Evolutionary conservation across 2,797 vertebrate genomes (phyloP), one percentile per base, ranked within the genome.

Genomic region (Tokudaia muenninki): DNA sequence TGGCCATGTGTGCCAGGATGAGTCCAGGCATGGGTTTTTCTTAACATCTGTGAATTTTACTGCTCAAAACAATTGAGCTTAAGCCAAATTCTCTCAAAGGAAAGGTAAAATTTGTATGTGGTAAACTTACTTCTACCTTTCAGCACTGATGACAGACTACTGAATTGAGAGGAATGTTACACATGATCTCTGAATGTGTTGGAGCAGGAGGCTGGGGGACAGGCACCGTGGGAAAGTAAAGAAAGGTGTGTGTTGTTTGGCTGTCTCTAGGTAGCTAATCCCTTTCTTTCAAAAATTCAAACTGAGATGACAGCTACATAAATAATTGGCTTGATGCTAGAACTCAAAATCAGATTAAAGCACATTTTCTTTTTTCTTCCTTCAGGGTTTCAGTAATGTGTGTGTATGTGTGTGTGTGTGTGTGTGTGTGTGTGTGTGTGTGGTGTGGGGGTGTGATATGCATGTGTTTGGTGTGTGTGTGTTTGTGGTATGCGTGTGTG

Each of bases 201-300:
- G 57, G 29, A 37, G n/a, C 81, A 72, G 44, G n/a, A 91, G 6
- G 17, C 37, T 59, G 86, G 19, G 37, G 67, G 16, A 1, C 67
- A n/a, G 78, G 44, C 37, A 87, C 67, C 26, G 61, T 44, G 77
- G 44, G 81, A 82, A 96, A 52, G 22, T 31, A 13, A 70, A 70
- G 29, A 37, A 52, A 9, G 13, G 13, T 22, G 7, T 6, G 0
- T 80, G 31, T 7, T 93, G 8, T 86, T 95, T 94, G 26, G 37
- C 59, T 59, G 12, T 80, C 86, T 94, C 96, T 75, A 95, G 29
- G 95, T 55, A 80, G 63, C n/a, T 95, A 95, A 95, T 97, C 86
- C 75, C 82, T 89, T 90, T 72, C 72, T 97, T 92, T 80, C 82
- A 87, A 84, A 70, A 82, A 90, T 21, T 92, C 87, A 95, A 77